Conservation (phyloP, 1,140 invertebrate species). For the Heliothis subflexa region DNA sequence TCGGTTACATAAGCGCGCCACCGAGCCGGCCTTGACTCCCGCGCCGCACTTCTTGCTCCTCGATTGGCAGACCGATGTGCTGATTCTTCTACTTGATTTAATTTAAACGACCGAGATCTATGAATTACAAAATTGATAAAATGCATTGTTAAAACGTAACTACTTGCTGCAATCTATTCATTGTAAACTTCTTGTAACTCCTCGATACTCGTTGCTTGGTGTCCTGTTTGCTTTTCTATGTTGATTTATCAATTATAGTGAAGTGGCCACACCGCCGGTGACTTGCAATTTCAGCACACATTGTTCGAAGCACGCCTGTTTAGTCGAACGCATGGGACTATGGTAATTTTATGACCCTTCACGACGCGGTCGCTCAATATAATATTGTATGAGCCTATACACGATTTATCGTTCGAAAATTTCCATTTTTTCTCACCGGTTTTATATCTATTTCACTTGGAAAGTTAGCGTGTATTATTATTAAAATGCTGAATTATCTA, state of each 20-base stretch:
- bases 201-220: neutral
- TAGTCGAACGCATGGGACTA: constrained; percentile 20
- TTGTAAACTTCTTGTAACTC: neutral
- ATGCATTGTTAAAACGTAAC: constrained; percentile 32
- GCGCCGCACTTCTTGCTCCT: constrained; percentile 70
- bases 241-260: neutral
- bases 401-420: constrained; percentile 22
- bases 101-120: constrained; percentile 37
- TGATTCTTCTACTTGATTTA: constrained; percentile 53
- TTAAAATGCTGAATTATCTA: constrained; percentile 10
- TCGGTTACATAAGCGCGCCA: constrained; percentile 80
- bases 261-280: neutral
- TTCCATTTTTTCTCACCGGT: neutral
- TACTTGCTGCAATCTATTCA: constrained; percentile 15
- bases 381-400: neutral
- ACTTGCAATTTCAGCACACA: constrained; percentile 47
- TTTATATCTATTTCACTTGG: neutral
- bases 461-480: neutral
- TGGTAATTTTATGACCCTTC: constrained; percentile 47
- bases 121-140: constrained; percentile 42
- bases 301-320: constrained; percentile 21
- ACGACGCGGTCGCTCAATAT: constrained; percentile 15
- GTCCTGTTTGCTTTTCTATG: constrained; percentile 19
- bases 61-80: constrained; percentile 68
- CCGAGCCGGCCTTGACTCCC: constrained; percentile 82